Evolutionary conservation across 2,888 invertebrate species (phyloP), one percentile per base, ranked within the genome.

Genomic region (Dynastes hyllus): DNA sequence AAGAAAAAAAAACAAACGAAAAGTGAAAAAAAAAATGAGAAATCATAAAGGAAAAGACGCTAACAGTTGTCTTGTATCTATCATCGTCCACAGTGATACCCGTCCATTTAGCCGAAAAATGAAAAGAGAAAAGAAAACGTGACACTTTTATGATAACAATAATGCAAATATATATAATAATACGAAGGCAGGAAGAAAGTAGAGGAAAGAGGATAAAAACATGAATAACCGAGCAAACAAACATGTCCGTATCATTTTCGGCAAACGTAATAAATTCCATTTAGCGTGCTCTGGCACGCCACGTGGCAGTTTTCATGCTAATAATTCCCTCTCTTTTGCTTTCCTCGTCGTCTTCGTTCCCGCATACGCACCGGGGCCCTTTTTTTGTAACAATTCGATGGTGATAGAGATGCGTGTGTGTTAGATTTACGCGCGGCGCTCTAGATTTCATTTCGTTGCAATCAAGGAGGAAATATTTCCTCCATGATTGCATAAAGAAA

Each of bases 261-360:
- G 61, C 27, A 75, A 75, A 50, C 40, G 45, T 75, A 61, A 75
- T 75, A 61, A 63, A 75, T 61, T 40, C 61, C 45, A 61, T 61
- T 61, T 75, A 75, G 73, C 45, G 73, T 61, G 45, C 50, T 45
- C 40, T 63, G 73, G 73, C 37, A 40, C 63, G 29, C 73, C 73
- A 61, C 73, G 73, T 75, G 73, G 61, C 73, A 63, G 55, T 75
- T 75, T 75, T 40, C 73, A 61, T 75, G 73, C 73, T 75, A 61
- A 61, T 75, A 75, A 75, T 50, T 75, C 61, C 61, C 45, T 75
- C 58, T 75, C 50, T 75, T 75, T 75, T 50, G 40, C 37, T 27
- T 50, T 29, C 50, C 16, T 61, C 45, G 61, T 75, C 61, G 4
- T 58, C 22, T 27, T 75, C 50, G 37, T 61, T 58, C 22, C 22